phyloP scores from a whole-genome alignment of 2,113 vertebrate genomes.

The Procavia capensis region DNA sequence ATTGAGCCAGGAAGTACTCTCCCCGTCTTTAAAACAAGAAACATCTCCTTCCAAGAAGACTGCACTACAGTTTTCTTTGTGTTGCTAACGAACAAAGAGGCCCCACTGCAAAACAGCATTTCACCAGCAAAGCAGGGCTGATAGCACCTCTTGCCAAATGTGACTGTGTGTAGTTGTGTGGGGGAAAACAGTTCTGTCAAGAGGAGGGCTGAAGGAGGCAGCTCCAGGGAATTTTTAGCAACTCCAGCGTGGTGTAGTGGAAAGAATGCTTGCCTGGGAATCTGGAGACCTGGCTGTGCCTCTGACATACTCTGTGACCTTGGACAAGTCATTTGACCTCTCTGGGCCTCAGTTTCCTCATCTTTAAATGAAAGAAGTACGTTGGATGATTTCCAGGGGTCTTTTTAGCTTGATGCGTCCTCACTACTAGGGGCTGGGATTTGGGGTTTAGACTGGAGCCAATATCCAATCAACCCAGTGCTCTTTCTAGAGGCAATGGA shows the following conservation, averaged over 20 bases:
- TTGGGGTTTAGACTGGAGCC: constrained; percentile 61
- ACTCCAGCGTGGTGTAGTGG: constrained; percentile 16
- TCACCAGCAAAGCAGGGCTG: constrained; percentile 70
- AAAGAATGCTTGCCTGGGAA: constrained; percentile 63
- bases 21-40: constrained; percentile 67
- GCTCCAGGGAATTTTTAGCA: constrained; percentile 71
- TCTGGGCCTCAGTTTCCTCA: constrained; percentile 59
- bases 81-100: constrained; percentile 69
- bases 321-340: constrained; percentile 53
- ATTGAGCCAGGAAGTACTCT: constrained; percentile 66
- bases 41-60: constrained; percentile 66
- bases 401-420: neutral
- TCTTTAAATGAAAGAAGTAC: neutral
- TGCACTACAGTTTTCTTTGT: constrained; percentile 61
- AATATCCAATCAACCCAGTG: constrained; percentile 59
- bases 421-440: constrained; percentile 23
- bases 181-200: constrained; percentile 59
- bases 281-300: constrained; percentile 37
- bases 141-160: constrained; percentile 72
- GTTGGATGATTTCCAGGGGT: constrained; percentile 63
- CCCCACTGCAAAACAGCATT: constrained; percentile 66
- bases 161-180: constrained; percentile 68
- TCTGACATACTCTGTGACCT: constrained; percentile 33
- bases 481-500: constrained; percentile 50
- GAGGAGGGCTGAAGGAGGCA: constrained; percentile 51